phyloP scores from a whole-genome alignment of 1,140 invertebrate genomes.

The Pissodes strobi region DNA sequence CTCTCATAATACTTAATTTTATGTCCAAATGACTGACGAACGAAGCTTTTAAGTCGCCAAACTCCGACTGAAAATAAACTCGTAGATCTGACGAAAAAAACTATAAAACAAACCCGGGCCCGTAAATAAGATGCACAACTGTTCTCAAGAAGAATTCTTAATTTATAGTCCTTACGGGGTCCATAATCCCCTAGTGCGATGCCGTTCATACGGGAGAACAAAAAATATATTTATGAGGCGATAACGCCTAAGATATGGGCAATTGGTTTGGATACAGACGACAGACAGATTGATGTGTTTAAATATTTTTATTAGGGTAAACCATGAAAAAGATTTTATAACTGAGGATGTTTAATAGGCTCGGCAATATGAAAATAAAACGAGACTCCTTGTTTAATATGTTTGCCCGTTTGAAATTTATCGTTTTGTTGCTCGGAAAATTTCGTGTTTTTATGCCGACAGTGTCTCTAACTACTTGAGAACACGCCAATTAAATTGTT shows the following conservation, averaged over 20 bases:
- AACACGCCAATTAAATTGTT: constrained; percentile 30
- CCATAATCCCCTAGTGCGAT: constrained; percentile 26
- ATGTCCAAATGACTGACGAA: too few species aligned
- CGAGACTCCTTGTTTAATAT: constrained; percentile 17
- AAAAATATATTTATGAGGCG: constrained; percentile 26
- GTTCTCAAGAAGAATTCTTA: constrained; percentile 11
- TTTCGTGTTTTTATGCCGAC: constrained; percentile 17
- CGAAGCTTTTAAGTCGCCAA: too few species aligned
- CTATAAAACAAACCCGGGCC: too few species aligned
- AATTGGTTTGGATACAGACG: constrained; percentile 17
- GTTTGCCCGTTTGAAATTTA: constrained; percentile 11
- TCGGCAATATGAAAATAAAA: constrained; percentile 24
- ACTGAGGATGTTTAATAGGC: constrained; percentile 25
- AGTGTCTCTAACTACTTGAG: constrained; percentile 13
- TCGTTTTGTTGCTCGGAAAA: constrained; percentile 5
- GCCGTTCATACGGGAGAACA: constrained; percentile 17
- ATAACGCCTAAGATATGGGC: constrained; percentile 24
- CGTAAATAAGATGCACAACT: not conserved
- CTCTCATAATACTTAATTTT: too few species aligned
- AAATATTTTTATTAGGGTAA: constrained; percentile 28
- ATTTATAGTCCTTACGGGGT: constrained; percentile 20
- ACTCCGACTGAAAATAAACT: too few species aligned
- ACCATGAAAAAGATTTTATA: constrained; percentile 30
- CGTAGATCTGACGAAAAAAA: too few species aligned
- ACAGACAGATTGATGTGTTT: constrained; percentile 28